Evolutionary conservation across 2,113 vertebrate genomes (phyloP), one percentile per base, ranked within the genome.

Genomic region (Phoxinus phoxinus): DNA sequence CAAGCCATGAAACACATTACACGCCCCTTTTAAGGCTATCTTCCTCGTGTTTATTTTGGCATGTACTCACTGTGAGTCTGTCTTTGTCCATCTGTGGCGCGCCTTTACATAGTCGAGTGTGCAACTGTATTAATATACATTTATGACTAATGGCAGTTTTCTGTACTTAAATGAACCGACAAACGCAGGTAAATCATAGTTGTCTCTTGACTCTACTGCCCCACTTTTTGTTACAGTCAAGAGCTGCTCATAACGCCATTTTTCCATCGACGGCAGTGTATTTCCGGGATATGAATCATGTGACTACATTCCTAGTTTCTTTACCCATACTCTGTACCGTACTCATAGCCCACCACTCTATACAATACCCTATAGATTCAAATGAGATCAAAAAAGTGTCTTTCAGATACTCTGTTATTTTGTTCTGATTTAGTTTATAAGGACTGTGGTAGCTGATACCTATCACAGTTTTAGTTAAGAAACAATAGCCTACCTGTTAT

Each of bases 81-180:
- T 89, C 86, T 77, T 89, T 89, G 77, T 89, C 86, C 88, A 89
- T 89, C 67, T 83, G 41, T 65, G 21, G 81, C 12, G 61, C 30
- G 67, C 11, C 25, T 10, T 63, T 30, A 73, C 10, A 37, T 41
- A 37, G 9, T 6, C 44, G 2, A 41, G 17, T 9, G 19, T 51
- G 41, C 65, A 37, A 6, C 27, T 71, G 51, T 61, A 59, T 77
- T 74, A 27, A n/a, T 79, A 30, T 15, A 81, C 59, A 65, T 46
- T 46, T 46, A 46, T 51, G 41, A 27, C 13, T 48, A 46, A 27
- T 44, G 7, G 27, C 1, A 41, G 23, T 9, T 63, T 80, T 41
- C 25, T 44, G n/a, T 80, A 37, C 4, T 46, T 8, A 25, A 35
- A n/a, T 59, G 56, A 25, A 25, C 21, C 27, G 30, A 21, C 6